Percentiles rank a stretch among this genome's conserved stretches.
Evolutionary conservation across 2,888 invertebrate species (phyloP).

Genomic region (Chironomus riparius): DNA sequence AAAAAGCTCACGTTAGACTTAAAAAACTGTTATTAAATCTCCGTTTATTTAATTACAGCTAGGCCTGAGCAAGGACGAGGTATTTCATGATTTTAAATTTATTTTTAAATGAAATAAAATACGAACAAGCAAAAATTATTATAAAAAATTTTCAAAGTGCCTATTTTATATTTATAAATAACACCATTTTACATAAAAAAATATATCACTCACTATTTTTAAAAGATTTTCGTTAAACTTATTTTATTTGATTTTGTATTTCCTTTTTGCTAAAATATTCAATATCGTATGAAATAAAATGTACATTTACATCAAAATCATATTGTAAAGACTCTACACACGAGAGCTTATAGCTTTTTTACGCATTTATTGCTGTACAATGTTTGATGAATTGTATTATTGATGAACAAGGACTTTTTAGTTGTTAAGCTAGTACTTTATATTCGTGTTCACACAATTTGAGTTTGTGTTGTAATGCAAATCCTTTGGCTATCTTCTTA

Average conservation of each 20-base stretch:
- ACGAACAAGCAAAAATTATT: too few species aligned
- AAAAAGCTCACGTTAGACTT: too few species aligned
- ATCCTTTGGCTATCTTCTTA: too few species aligned
- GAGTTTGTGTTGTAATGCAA: too few species aligned
- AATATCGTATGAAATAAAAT: not conserved
- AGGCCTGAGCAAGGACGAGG: conserved; percentile 90
- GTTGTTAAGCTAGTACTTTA: too few species aligned
- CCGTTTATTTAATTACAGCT: conserved; percentile 57
- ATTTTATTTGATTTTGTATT: not conserved
- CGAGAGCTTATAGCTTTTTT: too few species aligned
- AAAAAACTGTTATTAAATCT: not conserved
- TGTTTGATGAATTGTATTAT: too few species aligned
- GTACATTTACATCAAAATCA: not conserved
- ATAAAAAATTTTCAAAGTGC: not conserved
- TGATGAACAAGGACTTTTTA: too few species aligned
- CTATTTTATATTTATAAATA: not conserved
- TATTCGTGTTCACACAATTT: too few species aligned
- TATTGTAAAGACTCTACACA: too few species aligned
- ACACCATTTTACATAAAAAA: not conserved
- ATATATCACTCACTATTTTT: not conserved
- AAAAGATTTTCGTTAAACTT: not conserved
- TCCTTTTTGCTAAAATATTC: not conserved
- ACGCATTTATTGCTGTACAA: too few species aligned
- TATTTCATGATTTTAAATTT: conserved; percentile 43
- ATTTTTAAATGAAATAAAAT: not conserved